These are phyloP conservation scores for Dicerorhinus sumatrensis DNA, from an alignment of 2,113 vertebrate genomes.

Conservation along the genomic window DNA sequence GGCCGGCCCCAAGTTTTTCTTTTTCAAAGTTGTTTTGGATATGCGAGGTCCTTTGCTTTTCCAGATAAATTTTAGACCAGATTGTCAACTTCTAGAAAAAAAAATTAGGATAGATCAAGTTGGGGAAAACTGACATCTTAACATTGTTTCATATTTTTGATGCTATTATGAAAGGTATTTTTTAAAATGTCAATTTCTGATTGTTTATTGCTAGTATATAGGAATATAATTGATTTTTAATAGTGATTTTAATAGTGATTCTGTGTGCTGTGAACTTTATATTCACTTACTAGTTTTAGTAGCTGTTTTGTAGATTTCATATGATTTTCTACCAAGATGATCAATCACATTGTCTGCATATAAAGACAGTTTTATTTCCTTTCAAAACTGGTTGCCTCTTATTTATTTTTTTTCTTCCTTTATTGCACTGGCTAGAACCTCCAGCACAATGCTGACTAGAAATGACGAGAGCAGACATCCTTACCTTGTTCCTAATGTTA, in stretches of 20 bases:
- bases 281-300: slow-evolving; percentile 16
- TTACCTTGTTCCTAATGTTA: slow-evolving; percentile 26
- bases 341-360: slow-evolving; percentile 21
- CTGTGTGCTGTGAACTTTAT: not conserved
- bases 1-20: not conserved
- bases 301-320: not conserved
- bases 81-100: not conserved
- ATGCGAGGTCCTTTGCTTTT: not conserved
- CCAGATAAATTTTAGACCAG: not conserved
- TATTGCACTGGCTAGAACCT: not conserved
- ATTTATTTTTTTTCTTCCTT: not conserved
- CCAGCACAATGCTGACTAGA: slow-evolving; percentile 12
- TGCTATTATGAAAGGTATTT: not conserved
- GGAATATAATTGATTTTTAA: slow-evolving; percentile 39
- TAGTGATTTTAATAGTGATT: not conserved
- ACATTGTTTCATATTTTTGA: slow-evolving; percentile 32
- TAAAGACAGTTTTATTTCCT: slow-evolving; percentile 41
- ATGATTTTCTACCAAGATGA: slow-evolving; percentile 42
- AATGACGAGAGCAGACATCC: not conserved
- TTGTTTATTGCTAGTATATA: not conserved
- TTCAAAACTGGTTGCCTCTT: slow-evolving; percentile 22
- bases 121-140: not conserved
- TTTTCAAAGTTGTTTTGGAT: slow-evolving; percentile 32
- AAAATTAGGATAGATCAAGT: not conserved
- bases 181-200: slow-evolving; percentile 31